Percentiles rank a stretch among this genome's conserved stretches.
Evolutionary conservation across 2,113 vertebrate genomes (phyloP).

Genomic region (Tenebrosternarchus preto): DNA sequence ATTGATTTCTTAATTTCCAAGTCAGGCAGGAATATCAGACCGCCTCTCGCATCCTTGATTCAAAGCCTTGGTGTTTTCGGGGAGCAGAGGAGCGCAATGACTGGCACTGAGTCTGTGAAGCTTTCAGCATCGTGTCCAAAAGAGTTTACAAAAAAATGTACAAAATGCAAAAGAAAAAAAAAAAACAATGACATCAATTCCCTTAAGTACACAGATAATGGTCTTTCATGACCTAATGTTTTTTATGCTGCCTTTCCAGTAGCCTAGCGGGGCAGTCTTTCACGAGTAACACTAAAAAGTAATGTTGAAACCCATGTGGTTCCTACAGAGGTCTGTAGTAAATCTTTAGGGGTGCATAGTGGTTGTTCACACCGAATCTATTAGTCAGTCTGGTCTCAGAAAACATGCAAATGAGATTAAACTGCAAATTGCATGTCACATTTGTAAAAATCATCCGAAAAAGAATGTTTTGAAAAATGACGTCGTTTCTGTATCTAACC

Average conservation of each 20-base stretch:
- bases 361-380: conserved; percentile 2
- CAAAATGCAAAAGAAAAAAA: neutral
- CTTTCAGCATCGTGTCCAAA: neutral
- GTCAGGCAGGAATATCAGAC: neutral
- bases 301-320: conserved; percentile 37
- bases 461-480: neutral
- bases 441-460: conserved; percentile 24
- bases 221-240: conserved; percentile 24
- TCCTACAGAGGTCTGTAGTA: conserved; percentile 12
- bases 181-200: neutral
- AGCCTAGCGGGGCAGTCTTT: neutral
- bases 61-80: conserved; percentile 5
- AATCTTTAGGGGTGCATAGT: conserved; percentile 14
- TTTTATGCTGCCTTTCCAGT: conserved; percentile 24
- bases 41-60: neutral
- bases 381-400: conserved; percentile 5
- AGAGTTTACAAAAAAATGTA: neutral
- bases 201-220: conserved; percentile 26
- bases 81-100: neutral
- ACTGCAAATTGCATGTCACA: conserved; percentile 29
- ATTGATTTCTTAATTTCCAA: conserved; percentile 17
- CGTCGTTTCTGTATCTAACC: neutral
- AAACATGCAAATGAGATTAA: conserved; percentile 38
- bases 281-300: conserved; percentile 28
- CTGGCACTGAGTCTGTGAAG: neutral